phyloP scores from a whole-genome alignment of 2,113 vertebrate species.

The Pantherophis guttatus region DNA sequence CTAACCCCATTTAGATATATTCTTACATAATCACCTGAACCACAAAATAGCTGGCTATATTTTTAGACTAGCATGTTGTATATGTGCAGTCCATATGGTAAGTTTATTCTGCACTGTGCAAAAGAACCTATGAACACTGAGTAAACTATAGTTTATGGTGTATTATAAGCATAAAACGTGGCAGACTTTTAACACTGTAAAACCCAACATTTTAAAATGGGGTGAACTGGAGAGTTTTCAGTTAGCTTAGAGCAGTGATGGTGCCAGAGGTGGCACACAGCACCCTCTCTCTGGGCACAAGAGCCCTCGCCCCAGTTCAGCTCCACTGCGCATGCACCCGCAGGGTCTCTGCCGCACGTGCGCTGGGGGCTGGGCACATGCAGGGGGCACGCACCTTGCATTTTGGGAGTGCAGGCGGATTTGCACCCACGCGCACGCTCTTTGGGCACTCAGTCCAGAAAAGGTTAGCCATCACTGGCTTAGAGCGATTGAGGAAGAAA shows the following conservation, averaged over 20 bases:
- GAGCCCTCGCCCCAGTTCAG: no score
- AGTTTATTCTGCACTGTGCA: background rate
- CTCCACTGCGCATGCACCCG: no score
- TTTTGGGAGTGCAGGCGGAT: no score
- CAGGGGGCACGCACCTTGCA: no score
- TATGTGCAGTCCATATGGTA: background rate
- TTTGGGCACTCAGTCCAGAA: no score
- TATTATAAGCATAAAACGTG: background rate
- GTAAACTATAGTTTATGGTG: background rate
- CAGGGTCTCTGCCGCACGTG: no score
- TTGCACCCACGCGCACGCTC: fast-evolving
- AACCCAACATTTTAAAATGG: background rate
- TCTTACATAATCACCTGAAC: background rate
- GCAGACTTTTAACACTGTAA: background rate
- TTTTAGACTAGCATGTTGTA: background rate
- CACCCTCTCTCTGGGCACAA: no score
- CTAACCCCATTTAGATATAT: background rate
- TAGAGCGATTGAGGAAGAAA: background rate
- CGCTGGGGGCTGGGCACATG: no score
- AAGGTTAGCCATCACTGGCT: no score
- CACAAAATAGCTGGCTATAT: background rate
- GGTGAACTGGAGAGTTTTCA: background rate
- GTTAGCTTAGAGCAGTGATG: background rate
- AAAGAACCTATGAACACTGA: background rate
- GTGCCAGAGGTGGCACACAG: no score